Conservation (phyloP, 2,113 vertebrate species). For the Psittacus erithacus region DNA sequence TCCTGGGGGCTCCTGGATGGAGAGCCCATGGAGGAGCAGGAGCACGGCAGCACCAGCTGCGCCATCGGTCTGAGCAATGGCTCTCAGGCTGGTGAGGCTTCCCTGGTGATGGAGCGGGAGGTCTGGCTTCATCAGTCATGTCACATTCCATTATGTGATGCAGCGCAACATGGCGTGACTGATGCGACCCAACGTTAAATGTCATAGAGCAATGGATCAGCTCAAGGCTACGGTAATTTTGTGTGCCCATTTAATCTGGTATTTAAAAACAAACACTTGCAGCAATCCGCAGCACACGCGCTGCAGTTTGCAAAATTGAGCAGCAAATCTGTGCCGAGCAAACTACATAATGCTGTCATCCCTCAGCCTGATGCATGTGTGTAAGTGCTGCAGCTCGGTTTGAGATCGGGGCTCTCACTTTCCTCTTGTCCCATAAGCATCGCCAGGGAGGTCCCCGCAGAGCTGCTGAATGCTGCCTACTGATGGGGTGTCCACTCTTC, state of each 20-base stretch:
- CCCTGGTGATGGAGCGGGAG: constrained; percentile 49
- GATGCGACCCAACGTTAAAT: constrained; percentile 69
- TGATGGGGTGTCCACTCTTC: too few species aligned
- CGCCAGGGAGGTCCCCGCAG: fast-evolving
- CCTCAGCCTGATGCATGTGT: background rate
- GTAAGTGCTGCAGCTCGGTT: background rate
- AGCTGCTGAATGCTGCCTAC: background rate
- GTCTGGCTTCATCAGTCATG: constrained; percentile 62
- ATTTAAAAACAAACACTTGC: constrained; percentile 71
- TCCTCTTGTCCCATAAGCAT: background rate
- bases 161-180: constrained; percentile 52
- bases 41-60: constrained; percentile 9
- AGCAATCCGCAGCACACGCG: constrained; percentile 63
- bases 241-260: constrained; percentile 70
- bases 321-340: constrained; percentile 60
- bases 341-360: constrained; percentile 53
- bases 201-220: constrained; percentile 72
- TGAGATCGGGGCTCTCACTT: background rate
- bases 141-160: constrained; percentile 66
- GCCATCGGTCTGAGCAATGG: background rate
- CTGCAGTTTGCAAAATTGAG: constrained; percentile 69
- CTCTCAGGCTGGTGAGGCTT: constrained; percentile 35
- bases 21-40: background rate
- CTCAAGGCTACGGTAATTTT: constrained; percentile 70
- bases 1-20: background rate